These are phyloP conservation scores for Lepidochitona cinerea DNA, from an alignment of 2,888 invertebrate species.

Conservation along the genomic window DNA sequence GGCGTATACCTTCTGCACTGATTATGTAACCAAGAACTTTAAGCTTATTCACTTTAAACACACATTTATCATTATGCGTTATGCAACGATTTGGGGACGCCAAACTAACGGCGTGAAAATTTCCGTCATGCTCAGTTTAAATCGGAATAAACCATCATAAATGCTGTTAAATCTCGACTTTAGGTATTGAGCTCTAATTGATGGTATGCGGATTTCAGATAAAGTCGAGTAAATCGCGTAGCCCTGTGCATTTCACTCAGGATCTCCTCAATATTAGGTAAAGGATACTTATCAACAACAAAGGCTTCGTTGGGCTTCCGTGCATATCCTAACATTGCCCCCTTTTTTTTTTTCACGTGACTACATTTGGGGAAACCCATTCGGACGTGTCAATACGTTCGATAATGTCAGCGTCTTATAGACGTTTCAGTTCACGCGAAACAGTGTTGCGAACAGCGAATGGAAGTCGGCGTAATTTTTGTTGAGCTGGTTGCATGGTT, in stretches of 20 bases:
- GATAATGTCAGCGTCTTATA: too few relatives aligned
- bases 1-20: background rate
- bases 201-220: constrained; percentile 34
- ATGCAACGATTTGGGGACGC: too few relatives aligned
- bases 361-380: background rate
- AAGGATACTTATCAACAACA: constrained; percentile 3
- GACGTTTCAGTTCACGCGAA: background rate
- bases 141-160: background rate
- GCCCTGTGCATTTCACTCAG: constrained; percentile 19
- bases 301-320: constrained; percentile 14
- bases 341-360: constrained; percentile 20
- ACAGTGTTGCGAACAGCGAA: background rate
- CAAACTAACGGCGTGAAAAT: too few relatives aligned
- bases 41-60: background rate
- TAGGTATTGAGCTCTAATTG: constrained; percentile 21
- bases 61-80: background rate
- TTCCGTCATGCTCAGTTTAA: background rate
- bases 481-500: too few relatives aligned
- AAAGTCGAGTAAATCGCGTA: constrained; percentile 29
- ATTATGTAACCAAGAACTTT: background rate
- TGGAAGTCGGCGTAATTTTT: background rate
- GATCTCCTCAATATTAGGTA: constrained; percentile 24
- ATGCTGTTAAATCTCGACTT: background rate
- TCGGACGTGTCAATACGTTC: background rate
- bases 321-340: constrained; percentile 19